Evolutionary conservation across 2,113 vertebrate species (phyloP), one percentile per base, ranked within the genome.

Genomic region (Holacanthus passer): DNA sequence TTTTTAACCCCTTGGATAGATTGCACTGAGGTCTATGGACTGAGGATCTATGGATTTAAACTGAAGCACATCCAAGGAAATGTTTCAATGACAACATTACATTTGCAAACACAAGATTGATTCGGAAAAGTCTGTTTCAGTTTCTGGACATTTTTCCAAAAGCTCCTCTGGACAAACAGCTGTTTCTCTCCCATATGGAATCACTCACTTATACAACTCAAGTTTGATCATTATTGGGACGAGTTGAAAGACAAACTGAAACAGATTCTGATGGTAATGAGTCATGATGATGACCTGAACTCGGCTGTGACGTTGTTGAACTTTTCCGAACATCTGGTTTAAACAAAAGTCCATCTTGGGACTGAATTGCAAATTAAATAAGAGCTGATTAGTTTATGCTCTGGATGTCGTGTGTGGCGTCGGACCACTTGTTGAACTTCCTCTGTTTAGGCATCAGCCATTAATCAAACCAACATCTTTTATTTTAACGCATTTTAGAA

Each of bases 191-290:
- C 29, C 77, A 60, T 24, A 19, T 64, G 43, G 70, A 65, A 13
- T 24, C 39, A 9, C 9, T 81, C 48, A 53, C n/a, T n/a, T 43
- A 43, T 67, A 39, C 58, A 56, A 50, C 22, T 37, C 13, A 19
- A 47, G 70, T 60, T 20, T 53, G 43, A 77, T 70, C 2, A 60
- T 85, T 62, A 71, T 52, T 77, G 32, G n/a, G 59, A 63, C 29
- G 39, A n/a, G 65, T 32, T 82, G 82, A 88, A 67, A 70, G 72
- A 77, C 50, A 53, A 77, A 87, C 27, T 58, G 47, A 73, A 82
- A 78, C 77, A 45, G 20, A 60, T n/a, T 22, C 12, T 68, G 69
- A 48, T 47, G 12, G 17, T 63, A 43, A 82, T 66, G 35, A 75
- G 14, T 71, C 58, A 22, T 37, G 39, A n/a, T 3, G 19, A 7